phyloP scores from a whole-genome alignment of 1,140 invertebrate species.

The Brachionus paranguensis region DNA sequence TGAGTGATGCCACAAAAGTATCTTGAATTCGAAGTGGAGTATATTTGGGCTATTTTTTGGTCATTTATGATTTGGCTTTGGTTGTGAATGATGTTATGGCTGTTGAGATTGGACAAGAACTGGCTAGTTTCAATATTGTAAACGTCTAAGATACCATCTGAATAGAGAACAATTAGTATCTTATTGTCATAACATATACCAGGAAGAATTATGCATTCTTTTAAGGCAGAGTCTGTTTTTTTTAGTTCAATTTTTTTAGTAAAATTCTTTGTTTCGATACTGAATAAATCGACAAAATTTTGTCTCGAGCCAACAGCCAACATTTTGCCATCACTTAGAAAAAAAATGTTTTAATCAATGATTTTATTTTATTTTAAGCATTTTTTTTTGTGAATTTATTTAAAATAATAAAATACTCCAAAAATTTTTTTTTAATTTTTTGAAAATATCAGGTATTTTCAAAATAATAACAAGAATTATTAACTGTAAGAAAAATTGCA shows the following conservation, averaged over 20 bases:
- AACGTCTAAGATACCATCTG: not conserved
- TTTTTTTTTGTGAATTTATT: too few relatives aligned
- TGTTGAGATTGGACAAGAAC: not conserved
- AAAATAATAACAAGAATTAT: too few relatives aligned
- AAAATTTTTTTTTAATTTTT: too few relatives aligned
- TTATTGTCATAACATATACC: constrained; percentile 17
- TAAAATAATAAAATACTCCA: too few relatives aligned
- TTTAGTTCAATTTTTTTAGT: constrained; percentile 1
- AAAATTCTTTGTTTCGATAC: not conserved
- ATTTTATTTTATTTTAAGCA: too few relatives aligned
- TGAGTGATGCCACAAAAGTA: constrained; percentile 26
- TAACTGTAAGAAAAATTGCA: too few relatives aligned
- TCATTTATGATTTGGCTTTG: constrained; percentile 30
- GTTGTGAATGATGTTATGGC: constrained; percentile 14
- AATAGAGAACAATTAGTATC: not conserved
- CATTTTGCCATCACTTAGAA: constrained; percentile 4
- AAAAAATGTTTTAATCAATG: not conserved
- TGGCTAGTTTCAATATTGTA: constrained; percentile 23
- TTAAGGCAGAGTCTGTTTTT: not conserved
- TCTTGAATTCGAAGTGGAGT: constrained; percentile 6
- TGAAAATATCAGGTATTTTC: too few relatives aligned
- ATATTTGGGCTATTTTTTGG: constrained; percentile 31
- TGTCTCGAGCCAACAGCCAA: not conserved
- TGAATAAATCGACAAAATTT: not conserved
- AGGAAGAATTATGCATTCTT: constrained; percentile 28